phyloP scores from a whole-genome alignment of 2,113 vertebrate species.

The Anseranas semipalmata region DNA sequence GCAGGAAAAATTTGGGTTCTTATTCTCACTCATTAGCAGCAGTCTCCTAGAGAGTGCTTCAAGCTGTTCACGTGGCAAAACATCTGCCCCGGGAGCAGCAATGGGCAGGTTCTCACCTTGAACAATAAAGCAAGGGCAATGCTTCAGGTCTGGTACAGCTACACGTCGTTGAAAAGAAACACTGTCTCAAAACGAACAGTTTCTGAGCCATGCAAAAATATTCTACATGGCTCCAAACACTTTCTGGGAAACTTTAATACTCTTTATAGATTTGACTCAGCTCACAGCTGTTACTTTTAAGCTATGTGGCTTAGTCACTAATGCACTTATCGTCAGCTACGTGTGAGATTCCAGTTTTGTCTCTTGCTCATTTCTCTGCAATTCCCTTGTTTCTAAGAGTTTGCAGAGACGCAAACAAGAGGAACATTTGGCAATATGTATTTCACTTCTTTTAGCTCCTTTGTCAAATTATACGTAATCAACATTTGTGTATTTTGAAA shows the following conservation, averaged over 20 bases:
- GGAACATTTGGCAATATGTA: rapidly evolving
- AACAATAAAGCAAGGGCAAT: background rate
- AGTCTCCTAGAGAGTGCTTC: background rate
- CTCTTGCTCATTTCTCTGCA: background rate
- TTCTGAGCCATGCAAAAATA: background rate
- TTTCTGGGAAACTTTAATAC: background rate
- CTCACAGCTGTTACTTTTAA: background rate
- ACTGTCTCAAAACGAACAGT: background rate
- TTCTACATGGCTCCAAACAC: background rate
- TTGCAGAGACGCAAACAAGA: background rate
- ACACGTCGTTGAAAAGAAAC: background rate
- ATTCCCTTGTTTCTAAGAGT: background rate
- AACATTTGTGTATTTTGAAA: background rate
- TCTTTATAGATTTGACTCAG: background rate
- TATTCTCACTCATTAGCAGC: background rate
- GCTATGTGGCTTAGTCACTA: background rate
- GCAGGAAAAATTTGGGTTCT: background rate
- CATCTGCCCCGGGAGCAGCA: background rate
- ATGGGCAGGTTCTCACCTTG: background rate
- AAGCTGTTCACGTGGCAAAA: background rate
- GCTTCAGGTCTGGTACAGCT: background rate
- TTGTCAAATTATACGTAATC: background rate
- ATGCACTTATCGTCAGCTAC: background rate
- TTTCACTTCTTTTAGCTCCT: background rate
- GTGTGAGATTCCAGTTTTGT: background rate